Conservation (phyloP, 2,888 invertebrate genomes). For the Tetheella fluctuosa region DNA sequence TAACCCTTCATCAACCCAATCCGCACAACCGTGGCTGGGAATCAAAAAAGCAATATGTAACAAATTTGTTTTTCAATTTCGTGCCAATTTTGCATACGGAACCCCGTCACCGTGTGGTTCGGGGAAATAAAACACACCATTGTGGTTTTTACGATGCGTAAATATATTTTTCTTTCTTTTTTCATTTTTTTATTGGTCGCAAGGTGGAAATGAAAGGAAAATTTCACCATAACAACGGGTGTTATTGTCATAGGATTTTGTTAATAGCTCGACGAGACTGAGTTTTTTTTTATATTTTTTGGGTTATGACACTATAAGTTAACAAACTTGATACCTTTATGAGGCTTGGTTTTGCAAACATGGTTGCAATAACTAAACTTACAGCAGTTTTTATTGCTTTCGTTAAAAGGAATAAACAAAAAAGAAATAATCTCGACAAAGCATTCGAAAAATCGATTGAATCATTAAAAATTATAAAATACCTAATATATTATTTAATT, state of each 20-base stretch:
- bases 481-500: too few relatives aligned
- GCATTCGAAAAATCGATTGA: too few relatives aligned
- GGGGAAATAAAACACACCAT: conserved; percentile 74
- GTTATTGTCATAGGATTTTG: conserved; percentile 53
- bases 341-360: conserved; percentile 19
- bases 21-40: conserved; percentile 38
- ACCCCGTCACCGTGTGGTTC: conserved; percentile 55
- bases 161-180: conserved; percentile 60
- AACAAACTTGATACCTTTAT: conserved; percentile 25
- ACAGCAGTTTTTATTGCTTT: too few relatives aligned
- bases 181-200: conserved; percentile 55
- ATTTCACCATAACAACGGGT: conserved; percentile 49
- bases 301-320: conserved; percentile 34
- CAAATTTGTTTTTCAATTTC: conserved; percentile 84
- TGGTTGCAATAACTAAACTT: too few relatives aligned
- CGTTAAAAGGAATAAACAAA: too few relatives aligned
- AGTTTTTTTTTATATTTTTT: conserved; percentile 32
- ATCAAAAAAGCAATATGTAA: conserved; percentile 83
- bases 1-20: conserved; percentile 45
- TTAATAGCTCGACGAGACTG: conserved; percentile 52
- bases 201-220: conserved; percentile 73
- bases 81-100: conserved; percentile 82
- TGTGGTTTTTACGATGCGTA: conserved; percentile 81
- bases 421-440: too few relatives aligned
- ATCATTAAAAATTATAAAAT: too few relatives aligned